Base-by-base conservation (phyloP, 2,888 invertebrate species). In the Campoplex nolae region DNA sequence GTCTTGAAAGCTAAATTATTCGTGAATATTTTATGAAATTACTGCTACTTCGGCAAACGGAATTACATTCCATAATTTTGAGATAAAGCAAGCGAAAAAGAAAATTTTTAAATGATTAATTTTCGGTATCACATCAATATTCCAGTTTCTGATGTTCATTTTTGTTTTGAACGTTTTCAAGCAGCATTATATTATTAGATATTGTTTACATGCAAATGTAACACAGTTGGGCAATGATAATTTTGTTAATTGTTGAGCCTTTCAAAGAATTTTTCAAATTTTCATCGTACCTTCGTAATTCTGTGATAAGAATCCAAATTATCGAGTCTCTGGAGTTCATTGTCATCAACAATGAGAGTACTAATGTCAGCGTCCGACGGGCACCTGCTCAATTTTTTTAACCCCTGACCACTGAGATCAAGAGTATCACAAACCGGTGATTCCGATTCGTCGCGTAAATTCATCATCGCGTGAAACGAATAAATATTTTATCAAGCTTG, bases 261-360 rank as follows among this genome's bases (percentile, higher is more conserved):
- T 16, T 28, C 18, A 16, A 7, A 38, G 9, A 45, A 73, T n/a
- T 65, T 71, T 67, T 16, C 38, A 11, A 67, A 48, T n/a, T 62
- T 79, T 38, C n/a, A 94, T 94, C 54, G 62, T 95, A 98, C 97
- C 95, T 96, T 97, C 95, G 97, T 97, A 78, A 98, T 95, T 93
- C 97, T 96, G 83, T 95, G 95, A 94, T 97, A 98, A 45, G 97
- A 96, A 91, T 98, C 98, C 90, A 98, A 96, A 94, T 98, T 98
- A 94, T 98, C 98, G 91, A 98, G 96, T 91, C 98, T 96, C 92
- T 97, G 97, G 87, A 98, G 95, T 93, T 98, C 97, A 95, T 98
- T 98, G 93, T 98, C 97, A 93, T 98, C 98, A 77, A 98, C 95
- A 90, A 97, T 96, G 90, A 98, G 95, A 90, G 96, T 96, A 87